Percentiles rank a stretch among this genome's conserved stretches.
Conservation (phyloP, 2,797 vertebrate species). For the Gila robusta region DNA sequence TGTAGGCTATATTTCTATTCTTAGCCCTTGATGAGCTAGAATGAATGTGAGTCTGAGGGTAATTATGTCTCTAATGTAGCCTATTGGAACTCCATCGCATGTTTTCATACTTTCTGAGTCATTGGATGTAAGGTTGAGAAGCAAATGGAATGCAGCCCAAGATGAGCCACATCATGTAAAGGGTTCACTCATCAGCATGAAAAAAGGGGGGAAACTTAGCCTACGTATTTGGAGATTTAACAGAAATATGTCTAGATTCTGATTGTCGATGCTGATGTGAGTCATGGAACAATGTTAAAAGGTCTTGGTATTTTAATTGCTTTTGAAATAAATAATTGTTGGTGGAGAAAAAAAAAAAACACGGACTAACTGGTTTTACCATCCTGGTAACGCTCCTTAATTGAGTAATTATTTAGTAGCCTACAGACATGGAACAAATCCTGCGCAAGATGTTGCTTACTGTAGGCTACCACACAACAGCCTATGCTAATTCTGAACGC, state of each 20-base stretch:
- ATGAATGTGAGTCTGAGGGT: constrained; percentile 44
- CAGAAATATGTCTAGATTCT: not conserved
- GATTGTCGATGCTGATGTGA: not conserved
- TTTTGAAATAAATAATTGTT: not conserved
- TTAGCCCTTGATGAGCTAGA: constrained; percentile 57
- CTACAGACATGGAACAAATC: not conserved
- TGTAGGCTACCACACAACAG: not conserved
- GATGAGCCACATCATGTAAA: not conserved
- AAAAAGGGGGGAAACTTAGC: not conserved
- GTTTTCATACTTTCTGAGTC: constrained; percentile 43
- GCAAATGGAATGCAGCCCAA: not conserved
- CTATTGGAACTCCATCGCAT: constrained; percentile 34
- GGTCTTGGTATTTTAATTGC: not conserved
- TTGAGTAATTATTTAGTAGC: not conserved
- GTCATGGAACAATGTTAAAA: not conserved
- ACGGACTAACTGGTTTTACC: not conserved
- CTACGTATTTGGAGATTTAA: not conserved
- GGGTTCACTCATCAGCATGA: not conserved
- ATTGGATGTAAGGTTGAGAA: not conserved
- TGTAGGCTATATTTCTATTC: constrained; percentile 41
- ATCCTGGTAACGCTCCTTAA: not conserved
- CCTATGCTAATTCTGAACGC: not conserved
- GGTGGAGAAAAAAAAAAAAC: too few relatives aligned
- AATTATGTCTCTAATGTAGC: constrained; percentile 48
- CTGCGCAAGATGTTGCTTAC: not conserved